Conservation (phyloP, 2,888 invertebrate genomes). For the Hemistola chrysoprasaria region DNA sequence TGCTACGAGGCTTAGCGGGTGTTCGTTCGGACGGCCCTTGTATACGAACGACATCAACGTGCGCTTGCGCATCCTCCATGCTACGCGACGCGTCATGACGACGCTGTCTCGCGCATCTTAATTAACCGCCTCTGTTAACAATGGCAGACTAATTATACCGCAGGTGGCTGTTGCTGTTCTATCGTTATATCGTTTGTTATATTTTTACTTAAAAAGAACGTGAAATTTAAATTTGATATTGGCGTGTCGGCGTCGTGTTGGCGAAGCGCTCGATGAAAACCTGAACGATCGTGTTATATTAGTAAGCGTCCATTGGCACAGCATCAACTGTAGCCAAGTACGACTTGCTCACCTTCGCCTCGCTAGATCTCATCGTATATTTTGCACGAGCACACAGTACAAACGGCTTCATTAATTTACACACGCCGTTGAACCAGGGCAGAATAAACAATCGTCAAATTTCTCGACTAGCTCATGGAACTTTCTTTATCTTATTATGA, state of each 20-base stretch:
- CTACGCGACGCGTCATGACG: slow-evolving; percentile 44
- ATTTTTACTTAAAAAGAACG: slow-evolving; percentile 7
- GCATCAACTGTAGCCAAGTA: slow-evolving; percentile 47
- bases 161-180: slow-evolving; percentile 51
- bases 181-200: slow-evolving; percentile 25
- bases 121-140: slow-evolving; percentile 58
- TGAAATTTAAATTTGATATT: slow-evolving; percentile 13
- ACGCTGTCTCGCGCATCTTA: slow-evolving; percentile 63
- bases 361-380: slow-evolving; percentile 38
- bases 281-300: slow-evolving; percentile 41
- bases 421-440: slow-evolving; percentile 21
- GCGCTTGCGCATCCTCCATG: slow-evolving; percentile 55
- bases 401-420: slow-evolving; percentile 22
- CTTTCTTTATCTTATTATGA: slow-evolving; percentile 4
- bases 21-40: slow-evolving; percentile 33
- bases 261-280: slow-evolving; percentile 22
- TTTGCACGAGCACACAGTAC: slow-evolving; percentile 29
- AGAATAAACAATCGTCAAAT: slow-evolving; percentile 1
- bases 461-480: slow-evolving; percentile 1
- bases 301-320: slow-evolving; percentile 60
- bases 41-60: slow-evolving; percentile 68
- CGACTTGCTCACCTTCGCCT: slow-evolving; percentile 65
- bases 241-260: slow-evolving; percentile 19
- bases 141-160: slow-evolving; percentile 61
- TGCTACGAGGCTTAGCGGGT: slow-evolving; percentile 27